These are phyloP conservation scores for Spisula solida DNA, from an alignment of 2,888 invertebrate species.

Conservation along the genomic window DNA sequence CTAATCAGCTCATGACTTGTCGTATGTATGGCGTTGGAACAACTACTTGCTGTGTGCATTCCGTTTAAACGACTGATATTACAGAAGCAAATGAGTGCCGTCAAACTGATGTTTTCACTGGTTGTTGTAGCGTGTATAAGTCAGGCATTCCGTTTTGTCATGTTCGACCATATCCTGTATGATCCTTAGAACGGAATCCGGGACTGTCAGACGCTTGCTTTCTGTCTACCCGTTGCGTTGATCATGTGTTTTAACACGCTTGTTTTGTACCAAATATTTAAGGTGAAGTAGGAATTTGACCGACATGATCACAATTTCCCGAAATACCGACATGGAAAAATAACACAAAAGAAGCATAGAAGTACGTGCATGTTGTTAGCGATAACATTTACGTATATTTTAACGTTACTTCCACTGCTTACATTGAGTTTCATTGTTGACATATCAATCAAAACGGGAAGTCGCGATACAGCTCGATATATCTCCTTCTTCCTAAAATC, in stretches of 20 bases:
- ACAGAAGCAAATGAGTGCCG: slow-evolving; percentile 81
- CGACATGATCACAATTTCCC: slow-evolving; percentile 54
- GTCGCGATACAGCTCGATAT: slow-evolving; percentile 42
- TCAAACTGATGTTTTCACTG: slow-evolving; percentile 78
- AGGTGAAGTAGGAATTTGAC: slow-evolving; percentile 54
- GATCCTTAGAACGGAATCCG: slow-evolving; percentile 27
- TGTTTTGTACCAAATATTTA: slow-evolving; percentile 81
- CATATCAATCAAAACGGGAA: slow-evolving; percentile 23
- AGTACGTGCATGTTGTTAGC: slow-evolving; percentile 79
- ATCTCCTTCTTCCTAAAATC: too few relatives aligned
- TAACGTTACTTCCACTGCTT: slow-evolving; percentile 80
- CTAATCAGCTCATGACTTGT: slow-evolving; percentile 86
- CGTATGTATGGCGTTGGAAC: slow-evolving; percentile 85
- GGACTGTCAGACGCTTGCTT: slow-evolving; percentile 72
- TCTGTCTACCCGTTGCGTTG: slow-evolving; percentile 64
- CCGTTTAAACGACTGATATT: slow-evolving; percentile 83
- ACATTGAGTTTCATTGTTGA: slow-evolving; percentile 29
- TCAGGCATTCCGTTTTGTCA: slow-evolving; percentile 82
- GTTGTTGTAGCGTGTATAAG: slow-evolving; percentile 80
- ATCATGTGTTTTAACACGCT: slow-evolving; percentile 81
- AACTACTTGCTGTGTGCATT: slow-evolving; percentile 83
- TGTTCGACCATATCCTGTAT: slow-evolving; percentile 65
- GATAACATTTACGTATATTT: slow-evolving; percentile 81
- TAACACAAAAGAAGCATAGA: slow-evolving; percentile 37
- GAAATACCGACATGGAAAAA: slow-evolving; percentile 37